A percentile compares a stretch with the other conserved stretches of the same genome.
These are phyloP conservation scores for Stratiomys singularior DNA, from an alignment of 2,888 invertebrate species.

Conservation along the genomic window DNA sequence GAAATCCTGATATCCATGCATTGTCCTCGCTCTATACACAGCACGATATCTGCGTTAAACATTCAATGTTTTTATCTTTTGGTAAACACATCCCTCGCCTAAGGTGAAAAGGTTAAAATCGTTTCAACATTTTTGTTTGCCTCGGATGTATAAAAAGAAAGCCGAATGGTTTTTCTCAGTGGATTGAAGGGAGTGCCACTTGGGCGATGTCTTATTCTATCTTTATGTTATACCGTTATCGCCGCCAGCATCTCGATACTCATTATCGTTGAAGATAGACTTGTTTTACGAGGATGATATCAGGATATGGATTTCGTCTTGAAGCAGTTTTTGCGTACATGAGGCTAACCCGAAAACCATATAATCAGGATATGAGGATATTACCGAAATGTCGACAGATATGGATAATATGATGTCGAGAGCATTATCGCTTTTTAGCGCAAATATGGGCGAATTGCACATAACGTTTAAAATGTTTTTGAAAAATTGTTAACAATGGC, in stretches of 20 bases:
- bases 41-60: no score
- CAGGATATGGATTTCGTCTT: constrained; percentile 46
- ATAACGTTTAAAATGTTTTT: no score
- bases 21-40: no score
- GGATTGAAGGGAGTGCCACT: no score
- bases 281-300: constrained; percentile 51
- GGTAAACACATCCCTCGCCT: constrained; percentile 18
- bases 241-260: constrained; percentile 45
- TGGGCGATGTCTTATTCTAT: no score
- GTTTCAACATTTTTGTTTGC: neutral
- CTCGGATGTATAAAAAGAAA: neutral
- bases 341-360: neutral
- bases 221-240: constrained; percentile 3
- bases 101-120: constrained; percentile 27
- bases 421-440: neutral
- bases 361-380: constrained; percentile 35
- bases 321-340: constrained; percentile 12
- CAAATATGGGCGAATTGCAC: neutral
- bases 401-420: neutral
- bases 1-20: no score
- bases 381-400: constrained; percentile 29
- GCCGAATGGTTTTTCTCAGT: neutral
- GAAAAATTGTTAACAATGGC: no score
- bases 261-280: constrained; percentile 50
- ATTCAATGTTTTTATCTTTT: neutral